Evolutionary conservation across 2,797 vertebrate species (phyloP).

Genomic region (Mycteria americana): DNA sequence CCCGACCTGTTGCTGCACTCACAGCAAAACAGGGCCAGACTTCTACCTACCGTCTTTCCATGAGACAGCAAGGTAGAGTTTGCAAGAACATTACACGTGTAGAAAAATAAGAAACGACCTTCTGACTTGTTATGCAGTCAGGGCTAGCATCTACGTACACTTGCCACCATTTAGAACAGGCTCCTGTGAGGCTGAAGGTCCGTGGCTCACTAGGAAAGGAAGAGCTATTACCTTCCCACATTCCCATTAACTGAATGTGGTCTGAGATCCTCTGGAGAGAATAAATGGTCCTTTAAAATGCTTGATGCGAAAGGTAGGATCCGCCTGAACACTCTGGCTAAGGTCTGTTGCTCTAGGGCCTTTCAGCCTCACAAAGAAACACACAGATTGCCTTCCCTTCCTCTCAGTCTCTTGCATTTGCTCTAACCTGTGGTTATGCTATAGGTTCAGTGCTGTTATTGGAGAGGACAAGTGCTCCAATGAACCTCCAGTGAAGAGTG

Average conservation of each 20-base stretch:
- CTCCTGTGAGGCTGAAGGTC: not conserved
- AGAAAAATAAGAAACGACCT: not conserved
- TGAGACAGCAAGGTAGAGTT: not conserved
- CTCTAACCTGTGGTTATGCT: not conserved
- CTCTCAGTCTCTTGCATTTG: not conserved
- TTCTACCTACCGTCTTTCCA: not conserved
- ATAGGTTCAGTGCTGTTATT: not conserved
- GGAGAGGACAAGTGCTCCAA: not conserved
- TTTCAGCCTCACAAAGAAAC: not conserved
- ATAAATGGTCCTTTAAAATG: not conserved
- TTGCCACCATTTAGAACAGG: not conserved
- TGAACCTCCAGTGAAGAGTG: not conserved
- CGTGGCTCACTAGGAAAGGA: not conserved
- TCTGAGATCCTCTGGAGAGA: not conserved
- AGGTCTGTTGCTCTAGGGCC: not conserved
- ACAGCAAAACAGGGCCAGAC: not conserved
- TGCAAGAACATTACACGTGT: not conserved
- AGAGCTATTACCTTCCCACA: not conserved
- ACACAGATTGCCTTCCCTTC: not conserved
- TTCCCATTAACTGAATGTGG: not conserved
- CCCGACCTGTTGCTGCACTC: not conserved
- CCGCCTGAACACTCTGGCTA: not conserved
- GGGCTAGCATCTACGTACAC: not conserved
- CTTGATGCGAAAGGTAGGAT: not conserved
- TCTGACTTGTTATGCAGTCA: accelerated